A percentile compares a stretch with the other conserved stretches of the same genome.
These are phyloP conservation scores for Sebastes umbrosus DNA, from an alignment of 2,797 vertebrate species.

Conservation along the genomic window DNA sequence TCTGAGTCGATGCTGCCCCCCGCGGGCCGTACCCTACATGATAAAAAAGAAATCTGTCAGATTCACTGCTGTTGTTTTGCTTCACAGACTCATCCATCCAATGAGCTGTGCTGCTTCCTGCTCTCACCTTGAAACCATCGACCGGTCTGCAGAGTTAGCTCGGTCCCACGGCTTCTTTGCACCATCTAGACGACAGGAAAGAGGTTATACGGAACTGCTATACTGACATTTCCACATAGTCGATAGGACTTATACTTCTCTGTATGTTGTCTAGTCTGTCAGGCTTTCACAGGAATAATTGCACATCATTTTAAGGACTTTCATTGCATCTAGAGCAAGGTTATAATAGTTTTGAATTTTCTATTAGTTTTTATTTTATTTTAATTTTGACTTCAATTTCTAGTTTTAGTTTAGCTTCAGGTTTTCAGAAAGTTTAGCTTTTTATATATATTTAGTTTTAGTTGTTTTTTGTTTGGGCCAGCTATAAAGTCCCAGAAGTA, in stretches of 20 bases:
- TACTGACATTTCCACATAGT: background rate
- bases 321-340: background rate
- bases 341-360: too few species aligned
- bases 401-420: too few species aligned
- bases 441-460: too few species aligned
- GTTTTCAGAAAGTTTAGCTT: too few species aligned
- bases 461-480: too few species aligned
- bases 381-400: too few species aligned
- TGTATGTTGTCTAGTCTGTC: background rate
- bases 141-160: slow-evolving; percentile 95
- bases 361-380: too few species aligned
- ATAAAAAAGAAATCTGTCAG: slow-evolving; percentile 14
- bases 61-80: background rate
- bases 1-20: slow-evolving; percentile 91
- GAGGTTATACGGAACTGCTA: background rate
- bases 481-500: too few species aligned
- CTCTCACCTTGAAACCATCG: slow-evolving; percentile 92
- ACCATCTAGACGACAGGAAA: slow-evolving; percentile 81
- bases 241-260: background rate
- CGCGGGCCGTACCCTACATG: slow-evolving; percentile 89
- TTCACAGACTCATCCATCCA: background rate
- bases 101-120: background rate
- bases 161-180: slow-evolving; percentile 97
- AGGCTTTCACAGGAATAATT: background rate
- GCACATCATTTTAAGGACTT: background rate